A percentile compares a stretch with the other conserved stretches of the same genome.
These are phyloP conservation scores for Distichodus sexfasciatus DNA, from an alignment of 2,797 vertebrate genomes.

Conservation along the genomic window DNA sequence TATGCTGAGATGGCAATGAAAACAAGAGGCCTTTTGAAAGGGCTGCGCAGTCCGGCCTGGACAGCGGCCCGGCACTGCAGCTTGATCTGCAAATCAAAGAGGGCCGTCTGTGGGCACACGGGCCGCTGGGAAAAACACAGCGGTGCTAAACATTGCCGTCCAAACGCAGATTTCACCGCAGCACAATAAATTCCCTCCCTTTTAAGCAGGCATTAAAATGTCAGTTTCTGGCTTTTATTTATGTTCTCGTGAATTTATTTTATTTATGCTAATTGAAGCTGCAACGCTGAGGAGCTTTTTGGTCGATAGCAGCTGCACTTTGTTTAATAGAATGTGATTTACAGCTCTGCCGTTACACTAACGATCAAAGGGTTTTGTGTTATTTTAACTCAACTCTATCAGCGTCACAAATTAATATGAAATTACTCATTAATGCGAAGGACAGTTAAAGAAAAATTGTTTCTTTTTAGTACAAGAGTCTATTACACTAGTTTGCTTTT, in stretches of 20 bases:
- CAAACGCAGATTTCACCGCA: conserved; percentile 43
- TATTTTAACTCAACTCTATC: too few relatives aligned
- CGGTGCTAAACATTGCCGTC: conserved; percentile 55
- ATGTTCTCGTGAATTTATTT: conserved; percentile 27
- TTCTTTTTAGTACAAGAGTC: too few relatives aligned
- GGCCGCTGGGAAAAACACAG: conserved; percentile 60
- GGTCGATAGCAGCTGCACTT: too few relatives aligned
- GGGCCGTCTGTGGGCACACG: conserved; percentile 54
- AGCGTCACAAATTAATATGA: too few relatives aligned
- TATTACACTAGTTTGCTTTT: too few relatives aligned
- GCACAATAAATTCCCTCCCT: conserved; percentile 35
- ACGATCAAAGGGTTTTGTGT: too few relatives aligned
- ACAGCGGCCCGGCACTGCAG: conserved; percentile 55
- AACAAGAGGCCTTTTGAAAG: conserved; percentile 62
- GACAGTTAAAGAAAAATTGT: too few relatives aligned
- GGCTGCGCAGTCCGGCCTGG: conserved; percentile 51
- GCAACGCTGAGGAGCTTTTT: conserved; percentile 34
- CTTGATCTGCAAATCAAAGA: conserved; percentile 64
- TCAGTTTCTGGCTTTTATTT: too few relatives aligned
- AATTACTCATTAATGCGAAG: too few relatives aligned
- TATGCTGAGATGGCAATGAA: conserved; percentile 63
- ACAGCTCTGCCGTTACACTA: too few relatives aligned
- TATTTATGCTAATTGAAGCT: conserved; percentile 9
- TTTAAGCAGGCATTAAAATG: conserved; percentile 43
- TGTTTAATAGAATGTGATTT: too few relatives aligned